A percentile compares a stretch with the other conserved stretches of the same genome.
These are phyloP conservation scores for Typhlomys cinereus DNA, from an alignment of 2,113 vertebrate genomes.

Conservation along the genomic window DNA sequence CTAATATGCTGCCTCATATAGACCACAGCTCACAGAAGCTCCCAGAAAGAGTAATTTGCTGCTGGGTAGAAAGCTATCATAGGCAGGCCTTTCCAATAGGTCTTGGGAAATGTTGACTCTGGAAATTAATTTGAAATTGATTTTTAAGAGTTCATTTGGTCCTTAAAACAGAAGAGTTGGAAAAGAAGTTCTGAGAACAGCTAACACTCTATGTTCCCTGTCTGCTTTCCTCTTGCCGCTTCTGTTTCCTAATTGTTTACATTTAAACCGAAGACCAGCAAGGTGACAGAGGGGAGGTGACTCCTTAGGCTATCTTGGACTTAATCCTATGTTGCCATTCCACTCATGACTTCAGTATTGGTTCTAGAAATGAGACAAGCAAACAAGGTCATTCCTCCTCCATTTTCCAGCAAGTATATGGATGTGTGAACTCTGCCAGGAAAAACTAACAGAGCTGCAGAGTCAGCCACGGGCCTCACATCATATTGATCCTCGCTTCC, in stretches of 20 bases:
- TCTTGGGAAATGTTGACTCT: slow-evolving; percentile 49
- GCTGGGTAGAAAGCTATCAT: neutral
- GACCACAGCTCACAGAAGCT: neutral
- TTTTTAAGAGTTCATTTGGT: slow-evolving; percentile 69
- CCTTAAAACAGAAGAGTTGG: slow-evolving; percentile 73
- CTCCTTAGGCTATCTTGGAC: neutral
- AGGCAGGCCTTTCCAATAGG: slow-evolving; percentile 27
- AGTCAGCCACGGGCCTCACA: neutral
- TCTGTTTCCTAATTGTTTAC: neutral
- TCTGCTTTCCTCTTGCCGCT: neutral
- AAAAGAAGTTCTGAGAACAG: slow-evolving; percentile 76
- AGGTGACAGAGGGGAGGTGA: neutral
- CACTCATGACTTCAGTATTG: neutral
- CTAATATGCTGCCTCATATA: slow-evolving; percentile 28
- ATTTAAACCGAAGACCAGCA: neutral
- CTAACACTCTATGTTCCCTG: accelerated
- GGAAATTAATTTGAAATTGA: slow-evolving; percentile 36
- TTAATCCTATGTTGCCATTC: neutral
- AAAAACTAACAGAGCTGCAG: too few species aligned
- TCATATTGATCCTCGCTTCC: neutral
- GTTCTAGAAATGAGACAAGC: slow-evolving; percentile 2
- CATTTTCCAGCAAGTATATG: neutral
- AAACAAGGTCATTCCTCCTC: neutral
- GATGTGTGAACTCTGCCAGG: neutral
- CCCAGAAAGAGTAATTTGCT: neutral